A percentile compares a stretch with the other conserved stretches of the same genome.
phyloP scores from a whole-genome alignment of 1,140 invertebrate genomes.

The Drosophila azteca region DNA sequence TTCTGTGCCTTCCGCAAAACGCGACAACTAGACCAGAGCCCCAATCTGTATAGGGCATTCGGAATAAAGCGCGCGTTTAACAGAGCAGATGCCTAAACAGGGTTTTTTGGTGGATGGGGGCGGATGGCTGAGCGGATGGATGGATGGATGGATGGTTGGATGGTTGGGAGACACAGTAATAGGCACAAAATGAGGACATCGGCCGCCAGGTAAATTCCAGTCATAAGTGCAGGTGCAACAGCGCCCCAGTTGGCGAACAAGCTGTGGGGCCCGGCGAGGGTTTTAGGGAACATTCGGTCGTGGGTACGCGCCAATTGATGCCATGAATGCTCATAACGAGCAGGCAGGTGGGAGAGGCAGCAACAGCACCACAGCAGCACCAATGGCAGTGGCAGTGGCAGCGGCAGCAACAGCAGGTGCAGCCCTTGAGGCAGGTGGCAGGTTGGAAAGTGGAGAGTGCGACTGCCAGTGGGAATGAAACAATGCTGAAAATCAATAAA shows the following conservation, averaged over 20 bases:
- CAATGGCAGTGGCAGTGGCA: conserved; percentile 1
- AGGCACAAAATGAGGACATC: conserved; percentile 35
- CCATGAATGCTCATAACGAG: conserved; percentile 71
- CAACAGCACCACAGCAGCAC: background rate
- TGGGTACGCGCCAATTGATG: conserved; percentile 68
- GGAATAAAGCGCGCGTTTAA: conserved; percentile 24
- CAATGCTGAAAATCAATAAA: conserved; percentile 75
- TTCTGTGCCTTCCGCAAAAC: conserved; percentile 9
- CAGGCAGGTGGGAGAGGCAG: background rate
- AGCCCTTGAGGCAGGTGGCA: conserved; percentile 10
- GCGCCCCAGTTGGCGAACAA: background rate
- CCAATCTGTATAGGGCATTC: conserved; percentile 21
- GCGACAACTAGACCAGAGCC: conserved; percentile 30
- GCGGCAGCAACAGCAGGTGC: conserved; percentile 3
- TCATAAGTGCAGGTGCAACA: conserved; percentile 39
- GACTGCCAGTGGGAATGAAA: conserved; percentile 35
- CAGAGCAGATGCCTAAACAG: conserved; percentile 40
- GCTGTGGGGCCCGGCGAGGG: conserved; percentile 24
- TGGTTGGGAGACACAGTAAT: conserved; percentile 3
- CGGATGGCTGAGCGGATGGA: background rate
- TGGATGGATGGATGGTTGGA: too few species aligned
- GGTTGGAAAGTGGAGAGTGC: conserved; percentile 8
- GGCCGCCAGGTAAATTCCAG: conserved; percentile 40
- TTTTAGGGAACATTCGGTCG: conserved; percentile 26
- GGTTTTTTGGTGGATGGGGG: background rate